phyloP scores from a whole-genome alignment of 2,113 vertebrate genomes.

The Brevimyrus niger region DNA sequence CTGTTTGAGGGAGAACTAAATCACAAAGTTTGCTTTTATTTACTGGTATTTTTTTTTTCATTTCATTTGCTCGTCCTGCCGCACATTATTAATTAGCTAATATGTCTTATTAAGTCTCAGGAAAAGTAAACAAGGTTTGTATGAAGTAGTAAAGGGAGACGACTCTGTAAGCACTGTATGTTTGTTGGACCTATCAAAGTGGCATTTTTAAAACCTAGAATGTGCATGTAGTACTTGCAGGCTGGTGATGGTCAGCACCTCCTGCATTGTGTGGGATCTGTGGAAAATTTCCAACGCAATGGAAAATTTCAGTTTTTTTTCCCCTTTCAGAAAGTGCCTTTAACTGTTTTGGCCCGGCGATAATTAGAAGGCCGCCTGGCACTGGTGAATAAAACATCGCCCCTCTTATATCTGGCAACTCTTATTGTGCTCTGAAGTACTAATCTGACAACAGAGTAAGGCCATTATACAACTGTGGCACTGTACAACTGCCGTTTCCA shows the following conservation, averaged over 20 bases:
- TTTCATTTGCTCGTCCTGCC: not conserved
- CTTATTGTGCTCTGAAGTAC: not conserved
- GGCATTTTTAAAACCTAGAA: not conserved
- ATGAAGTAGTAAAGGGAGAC: not conserved
- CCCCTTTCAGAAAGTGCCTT: not conserved
- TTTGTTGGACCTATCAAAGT: not conserved
- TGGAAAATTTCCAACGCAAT: not conserved
- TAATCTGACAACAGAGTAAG: slow-evolving; percentile 4
- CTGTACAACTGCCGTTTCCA: not conserved
- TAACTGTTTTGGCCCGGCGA: not conserved
- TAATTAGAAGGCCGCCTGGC: not conserved
- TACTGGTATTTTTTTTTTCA: not conserved
- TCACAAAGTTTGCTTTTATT: not conserved
- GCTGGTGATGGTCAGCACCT: too few species aligned
- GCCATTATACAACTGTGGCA: not conserved
- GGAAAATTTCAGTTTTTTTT: slow-evolving; percentile 2
- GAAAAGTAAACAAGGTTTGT: not conserved
- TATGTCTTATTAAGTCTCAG: not conserved
- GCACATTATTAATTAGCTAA: not conserved
- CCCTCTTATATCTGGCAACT: not conserved
- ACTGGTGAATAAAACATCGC: slow-evolving; percentile 6
- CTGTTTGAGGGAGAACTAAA: not conserved
- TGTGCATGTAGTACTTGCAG: not conserved
- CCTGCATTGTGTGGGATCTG: not conserved
- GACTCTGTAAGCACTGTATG: not conserved